Evolutionary conservation across 2,888 invertebrate genomes (phyloP), one percentile per base, ranked within the genome.

Genomic region (Marronus borbonicus): DNA sequence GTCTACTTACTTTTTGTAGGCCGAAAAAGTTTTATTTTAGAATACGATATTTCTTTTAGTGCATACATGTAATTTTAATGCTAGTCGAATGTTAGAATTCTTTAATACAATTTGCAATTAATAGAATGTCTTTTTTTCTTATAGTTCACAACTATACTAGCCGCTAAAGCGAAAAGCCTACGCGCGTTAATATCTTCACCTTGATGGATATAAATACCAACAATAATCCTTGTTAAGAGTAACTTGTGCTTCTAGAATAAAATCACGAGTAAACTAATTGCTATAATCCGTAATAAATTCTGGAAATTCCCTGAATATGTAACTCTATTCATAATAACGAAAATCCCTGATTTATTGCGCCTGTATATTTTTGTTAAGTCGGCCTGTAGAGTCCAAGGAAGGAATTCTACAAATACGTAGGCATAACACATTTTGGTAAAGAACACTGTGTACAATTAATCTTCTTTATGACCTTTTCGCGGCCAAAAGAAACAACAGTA

Each of bases 391-490:
- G 3, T 7, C 50, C 44, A 28, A 68, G 31, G 20, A 70, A 39
- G 36, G n/a, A 31, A 36, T 55, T 55, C n/a, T 55, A 55, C 8
- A 17, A 55, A 70, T 55, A 44, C 12, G 44, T 44, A 44, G 12
- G 44, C 8, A 65, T 44, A 55, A 36, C 24, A 39, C 58, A 39
- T 72, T 24, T 72, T 60, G 49, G 31, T 60, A 55, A 58, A 72
- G 60, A 44, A 74, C n/a, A 60, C 60, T 49, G 24, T 49, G 24
- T 24, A 60, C 44, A 74, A 74, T 74, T 60, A 74, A 74, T 74
- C 60, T 74, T 74, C 60, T 60, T 74, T 74, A 74, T 60, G 44
- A 60, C 72, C 20, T 44, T 39, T 74, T 39, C 55, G 24, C 62
- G 72, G 12, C 60, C 8, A 74, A 74, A 20, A 36, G 62, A 74